These are phyloP conservation scores for Alosa alosa DNA, from an alignment of 2,113 vertebrate species.

Conservation along the genomic window DNA sequence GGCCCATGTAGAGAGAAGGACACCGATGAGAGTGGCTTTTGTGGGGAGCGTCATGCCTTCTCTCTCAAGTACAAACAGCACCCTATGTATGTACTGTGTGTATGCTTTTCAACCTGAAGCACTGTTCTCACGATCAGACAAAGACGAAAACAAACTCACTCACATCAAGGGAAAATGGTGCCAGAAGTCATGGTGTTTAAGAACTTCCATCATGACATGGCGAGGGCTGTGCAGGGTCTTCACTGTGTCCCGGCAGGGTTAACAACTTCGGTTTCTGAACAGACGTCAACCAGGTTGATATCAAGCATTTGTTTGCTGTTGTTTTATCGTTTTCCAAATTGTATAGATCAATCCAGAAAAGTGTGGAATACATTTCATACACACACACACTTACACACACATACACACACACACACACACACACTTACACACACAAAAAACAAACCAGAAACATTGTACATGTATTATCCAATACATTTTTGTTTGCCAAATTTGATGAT, in stretches of 20 bases:
- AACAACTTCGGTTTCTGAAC: neutral
- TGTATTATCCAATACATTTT: neutral
- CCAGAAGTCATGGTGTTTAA: neutral
- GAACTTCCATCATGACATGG: neutral
- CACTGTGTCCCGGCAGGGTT: neutral
- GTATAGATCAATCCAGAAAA: neutral
- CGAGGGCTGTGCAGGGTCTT: neutral
- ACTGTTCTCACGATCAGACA: no score
- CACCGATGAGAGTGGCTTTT: neutral
- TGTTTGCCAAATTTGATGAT: neutral
- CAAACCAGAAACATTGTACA: neutral
- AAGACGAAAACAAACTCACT: neutral
- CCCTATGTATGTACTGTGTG: no score
- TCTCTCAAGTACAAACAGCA: no score
- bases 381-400: neutral
- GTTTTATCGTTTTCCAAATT: conserved; percentile 9
- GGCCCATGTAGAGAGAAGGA: neutral
- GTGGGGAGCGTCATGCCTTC: no score
- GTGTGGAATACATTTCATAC: neutral
- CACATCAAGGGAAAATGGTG: neutral
- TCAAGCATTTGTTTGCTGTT: neutral
- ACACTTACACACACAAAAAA: neutral
- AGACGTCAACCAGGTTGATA: neutral
- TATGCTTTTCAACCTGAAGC: no score
- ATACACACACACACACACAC: neutral